Base-by-base conservation (phyloP, 2,113 vertebrate genomes). In the Eurystomus gularis region DNA sequence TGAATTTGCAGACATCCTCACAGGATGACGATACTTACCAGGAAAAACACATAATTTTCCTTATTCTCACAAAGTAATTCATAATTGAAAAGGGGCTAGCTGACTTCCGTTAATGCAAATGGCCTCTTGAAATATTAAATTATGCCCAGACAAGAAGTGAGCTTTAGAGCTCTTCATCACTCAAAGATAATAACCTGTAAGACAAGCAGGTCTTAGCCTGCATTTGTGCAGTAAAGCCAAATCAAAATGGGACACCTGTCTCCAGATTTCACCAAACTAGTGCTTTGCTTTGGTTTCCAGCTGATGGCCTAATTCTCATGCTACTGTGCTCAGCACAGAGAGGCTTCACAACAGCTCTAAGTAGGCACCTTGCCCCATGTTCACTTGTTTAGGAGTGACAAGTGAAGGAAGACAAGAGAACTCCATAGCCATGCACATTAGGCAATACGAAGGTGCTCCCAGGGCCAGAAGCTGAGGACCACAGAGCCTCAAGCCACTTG, bases 61-160 rank as follows among this genome's bases (percentile, higher is more conserved):
- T 93, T 90, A 89, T 42, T 94, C 91, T 76, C 69, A 79, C 6
- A 3, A 58, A 76, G 94, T 57, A 82, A 94, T 93, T 91, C 9
- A 92, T 96, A 93, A 95, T 92, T 94, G 91, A 94, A 95, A 55
- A 92, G 78, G 82, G 88, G 64, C 86, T 92, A 88, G 83, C 96
- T 92, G 86, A 79, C 94, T 94, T 96, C 94, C 82, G 88, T 88
- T 96, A 94, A 94, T 89, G 88, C 86, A 96, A 95, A 96, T 92
- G 83, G 86, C 49, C 65, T 95, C 87, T 60, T 96, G 83, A 97
- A 96, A 97, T 94, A 97, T 92, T 96, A 91, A 97, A 92, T 82
- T 94, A 93, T 33, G 12, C 77, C 77, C 66, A 81, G 95, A 82
- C 65, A 85, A 96, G 95, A 82, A 96, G 90, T 65, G 88, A 96